Percentiles rank a stretch among this genome's conserved stretches.
Evolutionary conservation across 23 tunicate species (phyloP).

Genomic region (Diplosoma virens): DNA sequence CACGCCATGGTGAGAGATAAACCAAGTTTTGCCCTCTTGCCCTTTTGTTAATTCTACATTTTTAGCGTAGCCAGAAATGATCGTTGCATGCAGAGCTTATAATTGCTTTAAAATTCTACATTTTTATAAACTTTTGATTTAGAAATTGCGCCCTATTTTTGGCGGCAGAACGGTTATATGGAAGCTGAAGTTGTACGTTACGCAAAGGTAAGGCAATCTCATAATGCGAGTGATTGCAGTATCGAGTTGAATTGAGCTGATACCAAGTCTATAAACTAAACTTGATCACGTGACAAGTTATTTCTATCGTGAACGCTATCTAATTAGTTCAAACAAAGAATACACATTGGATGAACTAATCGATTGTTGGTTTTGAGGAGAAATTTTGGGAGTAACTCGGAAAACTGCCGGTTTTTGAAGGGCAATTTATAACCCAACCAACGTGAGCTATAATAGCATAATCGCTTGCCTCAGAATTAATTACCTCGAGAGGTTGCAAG

Average conservation of each 20-base stretch:
- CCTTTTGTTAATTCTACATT: neutral
- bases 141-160: neutral
- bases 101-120: neutral
- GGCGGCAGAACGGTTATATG: neutral
- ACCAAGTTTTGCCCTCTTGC: neutral
- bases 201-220: neutral
- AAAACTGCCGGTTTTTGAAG: neutral
- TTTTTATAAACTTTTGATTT: neutral
- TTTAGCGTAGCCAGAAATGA: neutral
- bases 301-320: neutral
- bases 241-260: neutral
- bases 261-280: neutral
- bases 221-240: neutral
- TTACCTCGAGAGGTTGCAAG: neutral
- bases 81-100: neutral
- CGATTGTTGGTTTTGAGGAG: neutral
- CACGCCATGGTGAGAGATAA: slow-evolving; percentile 33
- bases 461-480: neutral
- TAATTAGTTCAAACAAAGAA: neutral
- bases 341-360: neutral
- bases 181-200: neutral
- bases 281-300: neutral
- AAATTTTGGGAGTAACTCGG: neutral
- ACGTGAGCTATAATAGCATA: neutral
- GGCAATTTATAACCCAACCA: neutral